Percentiles rank a stretch among this genome's conserved stretches.
Evolutionary conservation across 2,888 invertebrate species (phyloP).

Genomic region (Ormyrus rosae): DNA sequence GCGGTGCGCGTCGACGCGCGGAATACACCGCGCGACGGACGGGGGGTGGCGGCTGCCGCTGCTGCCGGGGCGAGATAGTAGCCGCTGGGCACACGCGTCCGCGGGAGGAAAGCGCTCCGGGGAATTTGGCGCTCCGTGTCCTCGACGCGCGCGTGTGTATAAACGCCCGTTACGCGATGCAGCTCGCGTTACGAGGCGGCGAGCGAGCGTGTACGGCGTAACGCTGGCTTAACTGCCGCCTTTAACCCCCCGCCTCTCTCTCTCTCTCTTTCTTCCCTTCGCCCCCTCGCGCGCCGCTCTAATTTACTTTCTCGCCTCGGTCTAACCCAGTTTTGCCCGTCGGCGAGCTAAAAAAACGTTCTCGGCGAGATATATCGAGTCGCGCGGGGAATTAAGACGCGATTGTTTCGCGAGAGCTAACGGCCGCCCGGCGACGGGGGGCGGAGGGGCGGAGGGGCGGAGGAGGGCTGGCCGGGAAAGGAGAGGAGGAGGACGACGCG

Average conservation of each 20-base stretch:
- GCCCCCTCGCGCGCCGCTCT: conserved; percentile 12
- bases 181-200: background rate
- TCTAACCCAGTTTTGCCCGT: conserved; percentile 47
- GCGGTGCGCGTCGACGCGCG: background rate
- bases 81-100: background rate
- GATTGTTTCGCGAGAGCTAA: background rate
- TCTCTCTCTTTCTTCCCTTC: conserved; percentile 19
- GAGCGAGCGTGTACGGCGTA: background rate
- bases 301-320: conserved; percentile 47
- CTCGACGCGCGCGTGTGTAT: background rate
- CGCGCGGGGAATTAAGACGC: conserved; percentile 3
- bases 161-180: no score
- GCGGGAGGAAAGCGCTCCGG: conserved; percentile 20
- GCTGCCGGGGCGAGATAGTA: no score
- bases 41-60: no score
- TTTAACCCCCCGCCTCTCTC: background rate
- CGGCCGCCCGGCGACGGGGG: conserved; percentile 1
- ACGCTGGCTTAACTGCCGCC: no score
- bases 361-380: background rate
- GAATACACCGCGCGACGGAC: background rate
- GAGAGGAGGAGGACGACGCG: background rate
- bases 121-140: conserved; percentile 20
- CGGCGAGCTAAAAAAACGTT: conserved; percentile 7
- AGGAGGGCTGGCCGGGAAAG: background rate
- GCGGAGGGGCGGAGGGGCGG: background rate